Evolutionary conservation across 2,797 vertebrate species (phyloP), one percentile per base, ranked within the genome.

Genomic region (Labroides dimidiatus): DNA sequence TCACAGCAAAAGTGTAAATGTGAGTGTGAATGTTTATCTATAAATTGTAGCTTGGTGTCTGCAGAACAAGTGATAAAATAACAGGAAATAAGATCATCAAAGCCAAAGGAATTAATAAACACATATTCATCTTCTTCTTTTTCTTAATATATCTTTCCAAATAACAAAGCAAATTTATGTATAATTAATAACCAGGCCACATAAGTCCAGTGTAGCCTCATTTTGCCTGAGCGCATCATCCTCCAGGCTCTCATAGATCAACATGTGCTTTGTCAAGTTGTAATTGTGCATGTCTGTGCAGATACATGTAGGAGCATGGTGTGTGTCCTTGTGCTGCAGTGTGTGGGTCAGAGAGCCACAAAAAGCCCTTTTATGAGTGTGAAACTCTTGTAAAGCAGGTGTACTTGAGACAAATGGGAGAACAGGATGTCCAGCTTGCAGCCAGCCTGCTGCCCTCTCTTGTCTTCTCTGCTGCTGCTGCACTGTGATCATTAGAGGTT

Each of bases 341-440:
- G 62, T 56, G 49, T 36, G 72, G 43, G 54, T 51, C 54, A 68
- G 68, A 75, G 77, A 80, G 78, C 78, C 77, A 70, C 76, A 83
- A 81, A 88, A 52, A 83, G 64, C 21, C 7, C 2, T 87, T 93
- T 92, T 84, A 91, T 77, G 81, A 80, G 85, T 82, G 74, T 78
- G 77, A 88, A 90, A 85, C 77, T 78, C 85, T 61, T 68, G 65
- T 82, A 88, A 91, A 92, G 88, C 87, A 91, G 89, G 89, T 93
- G 90, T 87, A 88, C 52, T 67, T 44, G 20, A 72, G 77, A 82
- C 79, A 88, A 90, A 90, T 86, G 83, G 80, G 79, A 58, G 75
- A 83, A 79, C 77, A 74, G 77, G 72, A 75, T 47, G 55, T 72
- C 57, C 62, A 74, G 50, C 43, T 17, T 27, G 64, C 48, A 64